Conservation (phyloP, 2,113 vertebrate species). For the Amblyopsis rosae region DNA sequence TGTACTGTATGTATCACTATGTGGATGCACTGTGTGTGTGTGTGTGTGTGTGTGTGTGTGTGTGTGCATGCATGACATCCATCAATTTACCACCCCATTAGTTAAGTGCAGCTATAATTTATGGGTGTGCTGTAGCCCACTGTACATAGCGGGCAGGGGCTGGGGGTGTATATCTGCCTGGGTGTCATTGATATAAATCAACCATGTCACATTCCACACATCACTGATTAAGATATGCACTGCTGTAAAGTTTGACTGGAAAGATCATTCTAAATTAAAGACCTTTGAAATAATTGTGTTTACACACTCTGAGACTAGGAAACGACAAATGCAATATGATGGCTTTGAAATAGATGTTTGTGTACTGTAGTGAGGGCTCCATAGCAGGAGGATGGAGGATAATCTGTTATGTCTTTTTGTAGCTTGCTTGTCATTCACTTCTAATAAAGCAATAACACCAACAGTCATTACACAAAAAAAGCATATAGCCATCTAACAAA, state of each 20-base stretch:
- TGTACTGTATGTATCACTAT: background rate
- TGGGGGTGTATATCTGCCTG: conserved; percentile 11
- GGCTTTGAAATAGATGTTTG: too few relatives aligned
- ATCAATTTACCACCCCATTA: conserved; percentile 33
- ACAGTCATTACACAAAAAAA: too few relatives aligned
- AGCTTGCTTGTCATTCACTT: too few relatives aligned
- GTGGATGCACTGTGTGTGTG: background rate
- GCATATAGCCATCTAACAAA: too few relatives aligned
- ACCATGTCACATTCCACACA: conserved; percentile 37
- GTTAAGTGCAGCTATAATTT: conserved; percentile 46
- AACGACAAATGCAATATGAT: background rate
- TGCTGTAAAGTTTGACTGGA: too few relatives aligned
- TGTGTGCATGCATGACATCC: conserved; percentile 15
- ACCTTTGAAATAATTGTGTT: background rate
- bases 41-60: background rate
- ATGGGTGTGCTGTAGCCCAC: conserved; percentile 29
- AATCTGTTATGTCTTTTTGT: too few relatives aligned
- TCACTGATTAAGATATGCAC: background rate
- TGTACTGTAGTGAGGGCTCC: too few relatives aligned
- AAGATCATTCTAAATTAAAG: too few relatives aligned
- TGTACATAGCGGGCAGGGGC: conserved; percentile 26
- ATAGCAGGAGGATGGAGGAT: too few relatives aligned
- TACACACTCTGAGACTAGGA: background rate
- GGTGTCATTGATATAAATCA: conserved; percentile 51
- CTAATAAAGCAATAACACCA: too few relatives aligned